A percentile compares a stretch with the other conserved stretches of the same genome.
These are phyloP conservation scores for Clamator glandarius DNA, from an alignment of 2,797 vertebrate species.

Conservation along the genomic window DNA sequence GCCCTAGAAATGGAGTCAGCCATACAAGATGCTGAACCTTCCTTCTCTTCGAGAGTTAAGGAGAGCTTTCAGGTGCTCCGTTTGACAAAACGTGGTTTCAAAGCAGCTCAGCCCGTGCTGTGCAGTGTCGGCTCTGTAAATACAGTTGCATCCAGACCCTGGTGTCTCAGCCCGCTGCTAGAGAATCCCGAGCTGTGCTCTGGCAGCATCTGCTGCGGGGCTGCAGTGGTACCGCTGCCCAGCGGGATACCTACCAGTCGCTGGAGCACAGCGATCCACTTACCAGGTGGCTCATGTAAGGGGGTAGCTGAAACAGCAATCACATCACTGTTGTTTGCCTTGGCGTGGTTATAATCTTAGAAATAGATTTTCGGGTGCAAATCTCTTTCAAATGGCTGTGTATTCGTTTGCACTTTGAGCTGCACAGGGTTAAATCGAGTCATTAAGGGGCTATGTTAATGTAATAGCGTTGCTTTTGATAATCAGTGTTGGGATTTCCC, in stretches of 20 bases:
- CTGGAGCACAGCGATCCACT: background rate
- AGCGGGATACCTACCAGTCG: too few relatives aligned
- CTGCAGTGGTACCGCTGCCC: too few relatives aligned
- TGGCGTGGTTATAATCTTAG: background rate
- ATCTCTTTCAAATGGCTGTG: background rate
- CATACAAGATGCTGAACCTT: background rate
- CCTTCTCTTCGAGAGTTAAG: background rate
- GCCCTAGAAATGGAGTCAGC: background rate
- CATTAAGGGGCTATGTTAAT: slow-evolving; percentile 8
- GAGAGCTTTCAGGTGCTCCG: background rate
- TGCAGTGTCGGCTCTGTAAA: fast-evolving
- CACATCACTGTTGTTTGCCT: background rate
- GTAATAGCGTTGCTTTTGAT: slow-evolving; percentile 45
- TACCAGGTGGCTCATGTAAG: background rate
- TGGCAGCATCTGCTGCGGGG: too few relatives aligned
- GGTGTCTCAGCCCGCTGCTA: background rate
- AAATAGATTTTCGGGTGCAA: background rate
- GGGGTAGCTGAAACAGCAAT: background rate
- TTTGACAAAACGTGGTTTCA: background rate
- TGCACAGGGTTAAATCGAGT: background rate
- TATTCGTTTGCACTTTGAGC: background rate
- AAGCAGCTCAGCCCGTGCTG: fast-evolving
- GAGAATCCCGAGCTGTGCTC: background rate
- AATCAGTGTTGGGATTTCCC: slow-evolving; percentile 58
- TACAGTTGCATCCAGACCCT: background rate